A percentile compares a stretch with the other conserved stretches of the same genome.
Conservation (phyloP, 2,797 vertebrate genomes). For the Mallotus villosus region DNA sequence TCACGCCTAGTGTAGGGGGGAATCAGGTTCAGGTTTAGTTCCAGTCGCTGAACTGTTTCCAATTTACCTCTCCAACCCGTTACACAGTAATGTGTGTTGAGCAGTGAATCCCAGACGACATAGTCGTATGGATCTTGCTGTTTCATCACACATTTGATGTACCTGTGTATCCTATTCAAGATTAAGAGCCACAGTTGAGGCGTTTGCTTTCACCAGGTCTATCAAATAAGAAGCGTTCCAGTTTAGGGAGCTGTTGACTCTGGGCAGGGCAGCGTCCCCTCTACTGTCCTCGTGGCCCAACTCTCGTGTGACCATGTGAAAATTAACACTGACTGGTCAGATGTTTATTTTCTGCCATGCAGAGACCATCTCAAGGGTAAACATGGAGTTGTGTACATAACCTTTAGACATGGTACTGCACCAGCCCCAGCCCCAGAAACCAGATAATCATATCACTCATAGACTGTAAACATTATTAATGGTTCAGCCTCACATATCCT, state of each 20-base stretch:
- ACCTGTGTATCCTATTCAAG: too few species aligned
- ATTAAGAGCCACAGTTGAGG: too few species aligned
- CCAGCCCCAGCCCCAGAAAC: background rate
- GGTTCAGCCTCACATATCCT: background rate
- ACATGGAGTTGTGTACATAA: constrained; percentile 44
- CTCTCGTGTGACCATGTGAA: constrained; percentile 34
- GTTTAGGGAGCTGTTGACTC: constrained; percentile 1
- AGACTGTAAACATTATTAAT: constrained; percentile 3
- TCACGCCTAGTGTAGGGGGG: too few species aligned
- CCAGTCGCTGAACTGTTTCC: too few species aligned
- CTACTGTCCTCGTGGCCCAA: constrained; percentile 8
- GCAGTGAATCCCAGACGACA: too few species aligned
- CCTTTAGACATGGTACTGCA: constrained; percentile 45
- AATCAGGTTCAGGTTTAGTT: too few species aligned
- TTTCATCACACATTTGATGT: too few species aligned
- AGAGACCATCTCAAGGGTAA: constrained; percentile 32
- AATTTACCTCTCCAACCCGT: too few species aligned
- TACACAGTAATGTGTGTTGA: too few species aligned
- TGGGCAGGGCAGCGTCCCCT: background rate
- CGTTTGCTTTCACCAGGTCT: too few species aligned
- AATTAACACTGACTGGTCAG: constrained; percentile 43
- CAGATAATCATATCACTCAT: constrained; percentile 30
- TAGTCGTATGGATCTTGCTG: too few species aligned
- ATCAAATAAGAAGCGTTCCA: background rate
- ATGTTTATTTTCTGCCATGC: constrained; percentile 43